Base-by-base conservation (phyloP, 2,888 invertebrate genomes). In the Girardia tigrina region DNA sequence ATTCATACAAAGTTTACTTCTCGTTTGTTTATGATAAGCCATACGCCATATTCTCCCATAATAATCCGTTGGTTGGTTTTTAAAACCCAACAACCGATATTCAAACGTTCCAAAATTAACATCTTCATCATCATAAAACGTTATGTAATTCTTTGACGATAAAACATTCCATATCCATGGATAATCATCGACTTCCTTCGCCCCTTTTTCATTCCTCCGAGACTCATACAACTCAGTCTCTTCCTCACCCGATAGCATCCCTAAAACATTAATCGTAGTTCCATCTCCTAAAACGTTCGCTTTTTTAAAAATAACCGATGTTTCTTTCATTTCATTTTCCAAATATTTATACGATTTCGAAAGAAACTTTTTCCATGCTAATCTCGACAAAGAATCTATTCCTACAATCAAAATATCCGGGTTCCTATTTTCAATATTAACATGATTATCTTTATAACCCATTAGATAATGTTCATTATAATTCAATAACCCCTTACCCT, bases 221-320 rank as follows among this genome's bases (percentile, higher is more conserved):
- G 90, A 90, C 81, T 93, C 92, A 0, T 92, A 92, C 71, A 92
- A 82, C 82, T 93, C 93, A n/a, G 90, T 83, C 82, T 93, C 93
- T 4, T 85, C 85, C 78, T 83, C 82, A 1, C 93, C 92, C 0
- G 92, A 91, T n/a, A n/a, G n/a, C n/a, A n/a, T n/a, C n/a, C n/a
- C n/a, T n/a, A n/a, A n/a, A n/a, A n/a, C n/a, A 0, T 92, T 91
- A 77, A 83, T 84, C 0, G 85, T 83, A 0, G 85, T 85, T 0
- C 85, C 85, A 77, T 85, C 85, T 0, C 85, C 85, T 0, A 85
- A 83, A 42, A 85, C 85, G 77, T 85, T 85, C 78, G 84, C 84
- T 74, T 82, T 83, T 90, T 90, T 86, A 14, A 92, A 83, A 12
- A 90, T 86, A 28, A 88, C 85, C 0, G n/a, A n/a, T n/a, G n/a